Evolutionary conservation across 2,797 vertebrate genomes (phyloP).

Genomic region (Setipinna tenuifilis): DNA sequence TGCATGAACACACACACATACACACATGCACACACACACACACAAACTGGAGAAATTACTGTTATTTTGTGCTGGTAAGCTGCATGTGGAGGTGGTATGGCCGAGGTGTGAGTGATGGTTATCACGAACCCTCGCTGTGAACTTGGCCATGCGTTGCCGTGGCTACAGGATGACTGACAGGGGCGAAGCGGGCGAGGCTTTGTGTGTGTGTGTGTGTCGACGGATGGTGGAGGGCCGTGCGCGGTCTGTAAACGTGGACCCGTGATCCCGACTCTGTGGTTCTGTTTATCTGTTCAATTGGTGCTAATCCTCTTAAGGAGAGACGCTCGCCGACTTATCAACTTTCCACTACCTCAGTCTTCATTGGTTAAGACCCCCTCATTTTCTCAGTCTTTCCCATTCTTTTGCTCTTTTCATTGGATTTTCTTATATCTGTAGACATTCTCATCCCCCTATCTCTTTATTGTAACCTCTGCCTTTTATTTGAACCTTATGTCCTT

Average conservation of each 20-base stretch:
- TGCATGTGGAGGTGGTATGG: neutral
- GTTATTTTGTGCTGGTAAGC: neutral
- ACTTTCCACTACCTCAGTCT: slow-evolving; percentile 44
- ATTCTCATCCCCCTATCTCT: neutral
- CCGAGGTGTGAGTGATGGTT: neutral
- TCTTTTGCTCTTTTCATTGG: neutral
- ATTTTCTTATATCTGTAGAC: neutral
- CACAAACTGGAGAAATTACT: neutral
- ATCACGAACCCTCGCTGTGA: neutral
- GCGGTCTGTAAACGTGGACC: neutral
- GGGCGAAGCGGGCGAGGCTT: neutral
- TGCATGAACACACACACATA: slow-evolving; percentile 19
- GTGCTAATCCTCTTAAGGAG: slow-evolving; percentile 60
- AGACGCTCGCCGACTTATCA: slow-evolving; percentile 57
- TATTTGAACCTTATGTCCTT: neutral
- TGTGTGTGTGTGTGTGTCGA: neutral
- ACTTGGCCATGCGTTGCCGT: neutral
- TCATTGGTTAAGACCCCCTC: neutral
- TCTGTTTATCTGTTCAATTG: slow-evolving; percentile 68
- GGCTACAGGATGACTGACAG: slow-evolving; percentile 8
- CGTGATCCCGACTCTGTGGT: slow-evolving; percentile 46
- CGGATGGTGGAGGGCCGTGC: neutral
- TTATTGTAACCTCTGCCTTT: neutral
- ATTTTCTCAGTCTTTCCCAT: slow-evolving; percentile 5
- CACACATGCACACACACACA: neutral